phyloP scores from a whole-genome alignment of 1,140 invertebrate species.

The Drosophila cardini region DNA sequence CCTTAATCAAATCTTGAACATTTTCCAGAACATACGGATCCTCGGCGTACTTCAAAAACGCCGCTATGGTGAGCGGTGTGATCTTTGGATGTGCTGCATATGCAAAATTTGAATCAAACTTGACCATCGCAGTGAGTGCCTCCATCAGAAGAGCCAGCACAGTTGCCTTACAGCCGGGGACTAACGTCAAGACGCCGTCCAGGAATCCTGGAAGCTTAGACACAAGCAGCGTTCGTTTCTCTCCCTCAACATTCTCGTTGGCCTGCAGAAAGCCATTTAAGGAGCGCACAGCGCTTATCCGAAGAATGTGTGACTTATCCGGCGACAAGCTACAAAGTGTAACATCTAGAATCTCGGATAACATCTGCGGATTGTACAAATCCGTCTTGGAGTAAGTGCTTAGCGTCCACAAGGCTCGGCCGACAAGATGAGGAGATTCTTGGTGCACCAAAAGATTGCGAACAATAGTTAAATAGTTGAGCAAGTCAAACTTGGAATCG shows the following conservation, averaged over 20 bases:
- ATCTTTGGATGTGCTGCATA: conserved; percentile 88
- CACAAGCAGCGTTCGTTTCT: conserved; percentile 70
- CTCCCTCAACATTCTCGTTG: conserved; percentile 84
- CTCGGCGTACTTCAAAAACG: conserved; percentile 89
- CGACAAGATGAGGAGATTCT: conserved; percentile 88
- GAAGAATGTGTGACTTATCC: conserved; percentile 75
- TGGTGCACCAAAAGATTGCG: conserved; percentile 76
- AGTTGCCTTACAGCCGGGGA: conserved; percentile 86
- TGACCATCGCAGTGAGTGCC: conserved; percentile 88
- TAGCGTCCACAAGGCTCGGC: conserved; percentile 90
- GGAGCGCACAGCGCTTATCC: conserved; percentile 75
- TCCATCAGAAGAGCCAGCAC: conserved; percentile 89
- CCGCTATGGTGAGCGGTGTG: conserved; percentile 89
- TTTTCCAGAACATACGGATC: conserved; percentile 89
- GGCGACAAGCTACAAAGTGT: conserved; percentile 73
- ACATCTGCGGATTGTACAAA: conserved; percentile 77
- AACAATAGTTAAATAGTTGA: conserved; percentile 88
- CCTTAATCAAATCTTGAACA: conserved; percentile 89
- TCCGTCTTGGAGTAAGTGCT: conserved; percentile 87
- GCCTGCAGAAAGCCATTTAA: conserved; percentile 86
- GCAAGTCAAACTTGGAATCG: conserved; percentile 88
- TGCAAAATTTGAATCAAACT: conserved; percentile 89
- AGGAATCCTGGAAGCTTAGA: conserved; percentile 74
- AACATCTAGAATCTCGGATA: conserved; percentile 73
- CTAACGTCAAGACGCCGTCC: conserved; percentile 74